Evolutionary conservation across 35 echinoderm and acorn worm genomes (phyloP), one percentile per base, ranked within the genome.

Genomic region (Heliocidaris erythrogramma): DNA sequence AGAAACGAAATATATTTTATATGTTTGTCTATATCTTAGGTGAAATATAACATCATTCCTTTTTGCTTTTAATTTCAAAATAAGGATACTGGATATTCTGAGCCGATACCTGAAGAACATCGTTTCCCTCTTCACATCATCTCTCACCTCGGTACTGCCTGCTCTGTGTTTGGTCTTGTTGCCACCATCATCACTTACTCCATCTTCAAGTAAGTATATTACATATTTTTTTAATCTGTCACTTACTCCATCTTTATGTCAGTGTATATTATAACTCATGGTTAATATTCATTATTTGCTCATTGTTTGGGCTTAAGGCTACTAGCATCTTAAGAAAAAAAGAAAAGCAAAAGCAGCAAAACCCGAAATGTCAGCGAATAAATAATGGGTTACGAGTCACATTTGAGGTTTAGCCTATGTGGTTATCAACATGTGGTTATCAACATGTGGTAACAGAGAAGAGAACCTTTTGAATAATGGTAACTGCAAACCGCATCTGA

Each of bases 121-220:
- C 59, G 85, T 89, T 53, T 47, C 16, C 92, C 85, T 14, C 88
- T 96, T 30, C 90, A 71, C 47, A 95, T 96, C 47, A 94, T 96
- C 32, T 92, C 94, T 21, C 87, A 93, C 29, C 92, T 93, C 5
- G 96, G 96, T 31, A 56, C 85, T 32, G 90, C 60, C 9, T 53
- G 94, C 9, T 93, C 96, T 6, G n/a, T 96, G 27, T n/a, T 85
- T 84, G 94, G 96, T 13, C 94, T 96, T 0, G 9, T 95, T 6
- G 18, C 94, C 18, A 96, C 96, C 7, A 87, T 96, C 24, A 10
- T 96, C 32, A 96, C 96, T 7, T 96, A 96, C 56, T 69, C 92
- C 5, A 18, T 96, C 50, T 96, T 96, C 88, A 96, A 93, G 96
- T 96, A 87, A 96, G 96, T 94, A n/a, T n/a, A n/a, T n/a, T n/a